Evolutionary conservation across 2,113 vertebrate genomes (phyloP).

Genomic region (Phylloscopus whistleri): DNA sequence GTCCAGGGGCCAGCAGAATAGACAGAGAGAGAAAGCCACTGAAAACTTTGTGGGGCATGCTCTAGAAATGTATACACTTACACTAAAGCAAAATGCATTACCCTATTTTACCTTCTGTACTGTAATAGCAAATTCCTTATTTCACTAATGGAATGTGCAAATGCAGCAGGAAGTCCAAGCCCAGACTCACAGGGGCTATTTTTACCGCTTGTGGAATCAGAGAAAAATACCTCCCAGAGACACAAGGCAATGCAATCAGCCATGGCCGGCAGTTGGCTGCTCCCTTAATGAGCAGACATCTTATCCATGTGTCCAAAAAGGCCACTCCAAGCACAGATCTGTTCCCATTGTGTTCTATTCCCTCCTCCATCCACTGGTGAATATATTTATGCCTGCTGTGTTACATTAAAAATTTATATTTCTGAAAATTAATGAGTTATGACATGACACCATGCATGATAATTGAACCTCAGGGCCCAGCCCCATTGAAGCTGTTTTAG

Average conservation of each 20-base stretch:
- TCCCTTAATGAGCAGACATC: neutral
- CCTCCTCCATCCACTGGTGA: neutral
- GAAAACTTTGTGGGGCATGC: neutral
- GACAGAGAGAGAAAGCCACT: neutral
- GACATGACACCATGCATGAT: conserved; percentile 21
- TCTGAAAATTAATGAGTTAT: conserved; percentile 37
- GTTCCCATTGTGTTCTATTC: neutral
- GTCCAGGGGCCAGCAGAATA: neutral
- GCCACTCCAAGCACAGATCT: neutral
- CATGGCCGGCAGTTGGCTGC: neutral
- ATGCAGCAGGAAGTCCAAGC: neutral
- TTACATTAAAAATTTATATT: neutral
- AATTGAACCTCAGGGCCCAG: conserved; percentile 24
- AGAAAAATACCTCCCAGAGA: neutral
- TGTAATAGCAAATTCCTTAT: neutral
- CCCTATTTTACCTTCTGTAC: neutral
- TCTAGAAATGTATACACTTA: neutral
- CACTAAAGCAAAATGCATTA: neutral
- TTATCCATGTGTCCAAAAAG: neutral
- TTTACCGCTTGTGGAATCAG: neutral
- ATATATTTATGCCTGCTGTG: conserved; percentile 11
- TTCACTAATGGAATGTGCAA: neutral
- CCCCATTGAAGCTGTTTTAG: neutral
- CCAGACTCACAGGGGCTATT: neutral
- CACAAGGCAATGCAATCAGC: neutral